Conservation (phyloP, 2,888 invertebrate species). For the Agapostemon virescens region DNA sequence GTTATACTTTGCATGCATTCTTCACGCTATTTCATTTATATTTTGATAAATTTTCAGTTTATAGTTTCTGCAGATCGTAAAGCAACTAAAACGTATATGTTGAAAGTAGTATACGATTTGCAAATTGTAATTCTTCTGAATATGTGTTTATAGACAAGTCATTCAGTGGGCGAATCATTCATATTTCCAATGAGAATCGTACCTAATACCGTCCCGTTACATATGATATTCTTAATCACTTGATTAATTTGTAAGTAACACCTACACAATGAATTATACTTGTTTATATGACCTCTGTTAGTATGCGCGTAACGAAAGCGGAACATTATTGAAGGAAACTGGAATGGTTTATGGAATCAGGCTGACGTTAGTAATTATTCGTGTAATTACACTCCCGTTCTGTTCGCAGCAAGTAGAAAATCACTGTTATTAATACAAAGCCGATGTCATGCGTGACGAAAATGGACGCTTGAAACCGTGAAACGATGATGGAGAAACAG, state of each 20-base stretch:
- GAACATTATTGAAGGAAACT: background rate
- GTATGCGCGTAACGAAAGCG: background rate
- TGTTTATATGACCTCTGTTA: background rate
- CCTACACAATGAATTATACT: background rate
- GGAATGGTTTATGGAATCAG: background rate
- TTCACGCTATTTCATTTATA: no score
- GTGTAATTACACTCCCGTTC: slow-evolving; percentile 16
- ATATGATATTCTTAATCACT: background rate
- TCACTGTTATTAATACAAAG: slow-evolving; percentile 31
- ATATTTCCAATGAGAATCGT: background rate
- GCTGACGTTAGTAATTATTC: slow-evolving; percentile 2
- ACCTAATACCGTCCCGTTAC: background rate
- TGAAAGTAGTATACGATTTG: no score
- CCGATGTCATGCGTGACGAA: slow-evolving; percentile 29
- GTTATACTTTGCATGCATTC: no score
- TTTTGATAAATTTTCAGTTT: no score
- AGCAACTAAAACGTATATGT: no score
- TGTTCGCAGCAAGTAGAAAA: slow-evolving; percentile 6
- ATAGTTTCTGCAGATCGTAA: no score
- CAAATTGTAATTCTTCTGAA: no score
- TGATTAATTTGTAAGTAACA: background rate
- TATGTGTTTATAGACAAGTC: no score
- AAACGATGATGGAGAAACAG: slow-evolving; percentile 3
- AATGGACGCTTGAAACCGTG: slow-evolving; percentile 19
- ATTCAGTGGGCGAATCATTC: no score